A percentile compares a stretch with the other conserved stretches of the same genome.
Evolutionary conservation across 2,888 invertebrate genomes (phyloP).

Genomic region (Tetragonula carbonaria): DNA sequence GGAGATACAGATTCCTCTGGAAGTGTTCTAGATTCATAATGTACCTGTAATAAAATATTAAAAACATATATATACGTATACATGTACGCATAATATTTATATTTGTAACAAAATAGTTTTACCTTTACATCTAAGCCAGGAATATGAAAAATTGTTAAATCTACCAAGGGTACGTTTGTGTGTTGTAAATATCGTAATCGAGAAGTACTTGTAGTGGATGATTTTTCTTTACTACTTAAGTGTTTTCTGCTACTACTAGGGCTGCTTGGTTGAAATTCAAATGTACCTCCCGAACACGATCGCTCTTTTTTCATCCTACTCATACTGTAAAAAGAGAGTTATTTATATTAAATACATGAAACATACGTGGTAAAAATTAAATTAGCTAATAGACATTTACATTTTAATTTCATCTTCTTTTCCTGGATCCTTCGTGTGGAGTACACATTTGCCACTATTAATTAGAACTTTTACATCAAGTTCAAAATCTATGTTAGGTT

Average conservation of each 20-base stretch:
- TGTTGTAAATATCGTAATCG: constrained; percentile 83
- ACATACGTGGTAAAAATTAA: neutral
- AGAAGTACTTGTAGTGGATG: constrained; percentile 80
- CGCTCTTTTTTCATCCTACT: constrained; percentile 90
- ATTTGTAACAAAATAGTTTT: constrained; percentile 25
- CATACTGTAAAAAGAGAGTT: constrained; percentile 76
- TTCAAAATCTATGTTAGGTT: constrained; percentile 98
- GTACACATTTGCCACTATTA: constrained; percentile 97
- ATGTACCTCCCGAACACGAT: constrained; percentile 88
- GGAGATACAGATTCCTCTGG: constrained; percentile 87
- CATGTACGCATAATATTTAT: neutral
- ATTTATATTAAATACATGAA: neutral
- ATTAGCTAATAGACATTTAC: constrained; percentile 77
- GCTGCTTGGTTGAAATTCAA: constrained; percentile 86
- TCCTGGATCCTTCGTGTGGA: constrained; percentile 94
- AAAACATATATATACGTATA: neutral
- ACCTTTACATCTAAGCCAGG: constrained; percentile 96
- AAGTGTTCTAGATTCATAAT: constrained; percentile 92
- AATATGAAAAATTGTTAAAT: constrained; percentile 95
- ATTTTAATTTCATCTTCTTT: constrained; percentile 89
- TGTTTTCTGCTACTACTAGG: constrained; percentile 85
- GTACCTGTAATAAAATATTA: constrained; percentile 85
- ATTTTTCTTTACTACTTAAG: constrained; percentile 81
- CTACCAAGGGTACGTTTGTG: constrained; percentile 86
- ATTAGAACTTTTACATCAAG: constrained; percentile 98